Evolutionary conservation across 2,888 invertebrate genomes (phyloP).

Genomic region (Nomada fucata): DNA sequence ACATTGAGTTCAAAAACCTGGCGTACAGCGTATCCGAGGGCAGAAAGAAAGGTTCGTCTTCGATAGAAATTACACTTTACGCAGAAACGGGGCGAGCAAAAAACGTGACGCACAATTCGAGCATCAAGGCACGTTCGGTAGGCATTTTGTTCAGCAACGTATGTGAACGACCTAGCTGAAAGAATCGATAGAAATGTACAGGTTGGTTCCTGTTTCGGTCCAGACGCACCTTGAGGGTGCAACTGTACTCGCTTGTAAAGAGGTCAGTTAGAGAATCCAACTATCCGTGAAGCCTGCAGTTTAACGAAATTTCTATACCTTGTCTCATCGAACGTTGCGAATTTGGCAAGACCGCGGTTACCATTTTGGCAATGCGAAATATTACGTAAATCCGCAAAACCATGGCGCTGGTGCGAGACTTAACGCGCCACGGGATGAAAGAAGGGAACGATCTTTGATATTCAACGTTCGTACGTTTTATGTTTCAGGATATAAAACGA

Average conservation of each 20-base stretch:
- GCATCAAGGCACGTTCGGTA: conserved; percentile 9
- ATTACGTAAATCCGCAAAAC: conserved; percentile 21
- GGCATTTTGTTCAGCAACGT: conserved; percentile 45
- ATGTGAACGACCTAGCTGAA: conserved; percentile 77
- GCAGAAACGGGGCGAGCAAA: background rate
- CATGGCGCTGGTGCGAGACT: background rate
- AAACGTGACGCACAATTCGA: background rate
- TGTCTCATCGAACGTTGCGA: conserved; percentile 9
- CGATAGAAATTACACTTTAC: background rate
- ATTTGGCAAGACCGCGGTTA: conserved; percentile 43
- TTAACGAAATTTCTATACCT: conserved; percentile 24
- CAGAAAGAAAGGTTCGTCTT: conserved; percentile 86
- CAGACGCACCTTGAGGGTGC: conserved; percentile 68
- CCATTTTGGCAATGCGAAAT: conserved; percentile 48
- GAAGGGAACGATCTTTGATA: background rate
- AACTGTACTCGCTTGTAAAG: conserved; percentile 60
- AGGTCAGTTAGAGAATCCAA: conserved; percentile 58
- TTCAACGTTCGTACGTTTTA: background rate
- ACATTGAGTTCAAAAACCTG: conserved; percentile 94
- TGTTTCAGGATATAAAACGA: conserved; percentile 89
- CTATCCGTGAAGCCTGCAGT: conserved; percentile 17
- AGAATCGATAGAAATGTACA: conserved; percentile 79
- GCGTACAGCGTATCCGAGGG: conserved; percentile 96
- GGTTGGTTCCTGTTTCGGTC: conserved; percentile 68
- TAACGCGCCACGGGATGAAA: background rate